A percentile compares a stretch with the other conserved stretches of the same genome.
phyloP scores from a whole-genome alignment of 2,113 vertebrate genomes.

The Takifugu flavidus region DNA sequence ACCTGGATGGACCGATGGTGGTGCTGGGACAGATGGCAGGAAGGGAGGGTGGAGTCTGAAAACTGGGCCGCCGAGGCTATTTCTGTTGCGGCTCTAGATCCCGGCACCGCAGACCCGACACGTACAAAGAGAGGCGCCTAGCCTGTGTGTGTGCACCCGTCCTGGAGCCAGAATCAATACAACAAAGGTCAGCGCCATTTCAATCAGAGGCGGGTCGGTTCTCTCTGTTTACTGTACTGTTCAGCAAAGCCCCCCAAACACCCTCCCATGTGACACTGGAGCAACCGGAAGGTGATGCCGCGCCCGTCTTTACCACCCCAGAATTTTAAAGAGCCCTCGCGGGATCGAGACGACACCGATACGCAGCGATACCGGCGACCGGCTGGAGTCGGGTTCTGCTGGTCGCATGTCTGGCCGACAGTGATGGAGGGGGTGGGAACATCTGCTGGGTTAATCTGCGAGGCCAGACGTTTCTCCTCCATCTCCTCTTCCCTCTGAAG shows the following conservation, averaged over 20 bases:
- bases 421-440: conserved; percentile 58
- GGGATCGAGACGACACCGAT: too few relatives aligned
- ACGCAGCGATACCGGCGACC: too few relatives aligned
- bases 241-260: conserved; percentile 12
- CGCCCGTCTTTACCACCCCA: background rate
- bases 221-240: conserved; percentile 51
- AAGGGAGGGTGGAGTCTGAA: too few relatives aligned
- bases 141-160: conserved; percentile 12
- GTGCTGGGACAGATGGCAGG: too few relatives aligned
- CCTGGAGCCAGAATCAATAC: conserved; percentile 68
- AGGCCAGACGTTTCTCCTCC: conserved; percentile 2
- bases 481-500: conserved; percentile 34
- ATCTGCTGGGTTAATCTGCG: conserved; percentile 56
- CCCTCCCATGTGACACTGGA: conserved; percentile 15
- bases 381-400: background rate
- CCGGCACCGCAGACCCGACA: too few relatives aligned
- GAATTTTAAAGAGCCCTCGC: conserved; percentile 39
- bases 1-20: too few relatives aligned
- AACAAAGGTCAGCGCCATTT: conserved; percentile 70
- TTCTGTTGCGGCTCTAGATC: too few relatives aligned
- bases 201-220: conserved; percentile 52
- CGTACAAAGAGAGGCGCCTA: too few relatives aligned
- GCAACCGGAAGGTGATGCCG: too few relatives aligned
- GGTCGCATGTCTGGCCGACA: conserved; percentile 13
- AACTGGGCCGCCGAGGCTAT: too few relatives aligned